Evolutionary conservation across 2,888 invertebrate species (phyloP), one percentile per base, ranked within the genome.

Genomic region (Andrena camellia): DNA sequence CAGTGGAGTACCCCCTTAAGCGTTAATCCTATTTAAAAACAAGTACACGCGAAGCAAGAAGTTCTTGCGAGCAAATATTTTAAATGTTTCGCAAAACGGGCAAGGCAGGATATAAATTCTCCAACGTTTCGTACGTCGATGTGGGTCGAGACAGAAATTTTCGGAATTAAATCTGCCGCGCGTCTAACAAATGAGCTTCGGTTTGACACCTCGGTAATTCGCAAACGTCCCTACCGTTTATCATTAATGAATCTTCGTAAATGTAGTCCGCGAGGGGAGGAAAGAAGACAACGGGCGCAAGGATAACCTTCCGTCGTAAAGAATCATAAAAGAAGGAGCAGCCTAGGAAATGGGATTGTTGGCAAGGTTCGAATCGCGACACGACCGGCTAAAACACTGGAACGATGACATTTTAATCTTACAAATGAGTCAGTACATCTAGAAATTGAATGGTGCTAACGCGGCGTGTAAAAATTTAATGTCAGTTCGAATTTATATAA

Each of bases 321-420:
- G 64, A 81, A 76, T 76, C 71, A 63, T 42, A 50, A 81, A 82
- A 75, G 70, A 62, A 75, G 48, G 42, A 79, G 48, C 7, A 23
- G 10, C 23, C 31, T 13, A n/a, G 59, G 59, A 74, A 80, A 81
- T 80, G 64, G 73, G 29, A 74, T 74, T 70, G 72, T 67, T 70
- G 68, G 80, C 64, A 60, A 81, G 60, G 33, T 66, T 70, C 64
- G 80, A 66, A 33, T 54, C 54, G 57, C 62, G n/a, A 5, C 54
- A 29, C 7, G 57, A 68, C 5, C 23, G 23, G 35, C 50, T 57
- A 29, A 63, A 57, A n/a, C 68, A n/a, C n/a, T n/a, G 29, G 54
- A 73, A 31, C n/a, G 64, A 73, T 35, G 79, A 69, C 52, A 42
- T 54, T 68, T 66, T 62, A 57, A 71, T 76, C 64, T 70, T 54